Percentiles rank a stretch among this genome's conserved stretches.
Evolutionary conservation across 2,888 invertebrate species (phyloP).

Genomic region (Cacoxenus indagator): DNA sequence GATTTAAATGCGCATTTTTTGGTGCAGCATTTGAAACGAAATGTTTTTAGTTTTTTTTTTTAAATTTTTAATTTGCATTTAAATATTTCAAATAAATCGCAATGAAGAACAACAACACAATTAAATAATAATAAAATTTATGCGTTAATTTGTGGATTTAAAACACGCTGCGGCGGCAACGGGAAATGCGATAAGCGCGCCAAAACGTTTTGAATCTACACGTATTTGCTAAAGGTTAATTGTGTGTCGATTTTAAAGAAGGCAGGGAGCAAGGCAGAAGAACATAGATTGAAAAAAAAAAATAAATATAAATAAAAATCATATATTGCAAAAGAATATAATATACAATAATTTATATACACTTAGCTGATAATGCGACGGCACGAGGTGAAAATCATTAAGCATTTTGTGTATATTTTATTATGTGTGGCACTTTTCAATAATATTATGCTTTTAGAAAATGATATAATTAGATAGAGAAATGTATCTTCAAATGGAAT

Average conservation of each 20-base stretch:
- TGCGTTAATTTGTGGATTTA: background rate
- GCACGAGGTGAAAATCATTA: slow-evolving; percentile 17
- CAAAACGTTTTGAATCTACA: slow-evolving; percentile 26
- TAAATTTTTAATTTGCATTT: background rate
- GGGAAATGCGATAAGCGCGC: background rate
- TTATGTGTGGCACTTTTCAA: background rate
- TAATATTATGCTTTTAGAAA: background rate
- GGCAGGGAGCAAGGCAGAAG: background rate
- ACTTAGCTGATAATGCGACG: slow-evolving; percentile 9
- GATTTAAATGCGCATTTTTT: background rate
- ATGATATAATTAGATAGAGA: background rate
- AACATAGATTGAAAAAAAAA: background rate
- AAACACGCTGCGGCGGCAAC: background rate
- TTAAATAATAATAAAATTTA: background rate
- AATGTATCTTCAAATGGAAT: background rate
- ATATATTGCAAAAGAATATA: background rate
- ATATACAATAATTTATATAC: background rate
- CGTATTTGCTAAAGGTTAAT: slow-evolving; percentile 52
- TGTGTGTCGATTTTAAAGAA: slow-evolving; percentile 36
- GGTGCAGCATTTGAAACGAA: background rate
- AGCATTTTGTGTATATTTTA: background rate
- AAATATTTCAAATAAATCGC: background rate
- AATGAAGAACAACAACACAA: background rate
- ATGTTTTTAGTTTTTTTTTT: background rate
- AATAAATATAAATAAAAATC: background rate